Conservation (phyloP, 2,888 invertebrate species). For the Leucoma salicis region DNA sequence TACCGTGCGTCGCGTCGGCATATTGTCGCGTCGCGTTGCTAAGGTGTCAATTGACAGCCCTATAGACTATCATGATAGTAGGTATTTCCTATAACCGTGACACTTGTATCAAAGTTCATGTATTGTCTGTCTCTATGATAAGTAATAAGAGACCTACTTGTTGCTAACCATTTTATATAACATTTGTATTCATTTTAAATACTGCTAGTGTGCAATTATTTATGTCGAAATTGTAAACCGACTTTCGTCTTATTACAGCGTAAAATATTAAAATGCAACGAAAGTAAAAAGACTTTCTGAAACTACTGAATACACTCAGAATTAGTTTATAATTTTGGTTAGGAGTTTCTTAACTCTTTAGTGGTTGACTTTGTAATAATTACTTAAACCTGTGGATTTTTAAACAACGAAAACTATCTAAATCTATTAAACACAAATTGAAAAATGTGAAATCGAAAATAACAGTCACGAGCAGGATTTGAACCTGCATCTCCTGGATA, state of each 20-base stretch:
- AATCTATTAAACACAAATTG: too few species aligned
- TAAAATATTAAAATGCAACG: not conserved
- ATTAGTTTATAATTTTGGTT: too few species aligned
- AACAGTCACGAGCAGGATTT: too few species aligned
- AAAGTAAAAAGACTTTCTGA: not conserved
- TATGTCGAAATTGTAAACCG: not conserved
- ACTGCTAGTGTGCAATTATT: not conserved
- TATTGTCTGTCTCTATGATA: slow-evolving; percentile 22
- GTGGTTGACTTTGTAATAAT: too few species aligned
- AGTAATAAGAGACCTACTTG: slow-evolving; percentile 13
- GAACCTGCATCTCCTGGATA: too few species aligned
- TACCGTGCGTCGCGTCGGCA: slow-evolving; percentile 1
- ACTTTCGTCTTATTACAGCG: slow-evolving; percentile 1
- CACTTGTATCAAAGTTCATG: slow-evolving; percentile 14
- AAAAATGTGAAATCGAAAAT: too few species aligned
- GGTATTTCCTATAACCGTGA: slow-evolving; percentile 17
- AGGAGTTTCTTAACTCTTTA: too few species aligned
- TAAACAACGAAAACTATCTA: too few species aligned
- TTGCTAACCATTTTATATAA: slow-evolving; percentile 13
- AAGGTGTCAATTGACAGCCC: slow-evolving; percentile 16
- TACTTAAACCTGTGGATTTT: too few species aligned
- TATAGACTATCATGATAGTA: slow-evolving; percentile 11
- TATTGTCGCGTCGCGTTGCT: slow-evolving; percentile 17
- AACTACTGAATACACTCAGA: not conserved
- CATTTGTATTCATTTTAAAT: not conserved